These are phyloP conservation scores for Apantesis nais DNA, from an alignment of 2,888 invertebrate species.

Conservation along the genomic window DNA sequence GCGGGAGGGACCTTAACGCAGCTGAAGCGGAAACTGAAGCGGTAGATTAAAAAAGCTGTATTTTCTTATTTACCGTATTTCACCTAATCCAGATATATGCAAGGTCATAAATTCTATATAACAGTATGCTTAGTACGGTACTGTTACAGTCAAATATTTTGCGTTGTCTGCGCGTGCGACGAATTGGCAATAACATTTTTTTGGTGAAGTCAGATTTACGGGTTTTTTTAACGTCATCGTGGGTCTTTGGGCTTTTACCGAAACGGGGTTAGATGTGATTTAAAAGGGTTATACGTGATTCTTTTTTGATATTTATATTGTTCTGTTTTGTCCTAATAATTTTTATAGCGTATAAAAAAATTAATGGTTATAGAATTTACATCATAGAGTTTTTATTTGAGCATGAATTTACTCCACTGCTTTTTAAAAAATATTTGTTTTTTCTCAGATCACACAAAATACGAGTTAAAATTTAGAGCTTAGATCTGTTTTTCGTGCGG, in stretches of 20 bases:
- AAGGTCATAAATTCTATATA: conserved; percentile 34
- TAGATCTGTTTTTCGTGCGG: too few species aligned
- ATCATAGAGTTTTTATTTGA: too few species aligned
- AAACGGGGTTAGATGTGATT: conserved; percentile 5
- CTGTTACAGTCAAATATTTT: conserved; percentile 31
- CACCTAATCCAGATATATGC: conserved; percentile 40
- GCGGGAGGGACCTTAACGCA: too few species aligned
- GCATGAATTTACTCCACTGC: too few species aligned
- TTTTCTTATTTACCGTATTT: conserved; percentile 16
- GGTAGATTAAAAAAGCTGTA: neutral
- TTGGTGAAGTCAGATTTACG: conserved; percentile 40
- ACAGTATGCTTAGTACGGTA: conserved; percentile 36
- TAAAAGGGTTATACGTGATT: conserved; percentile 7
- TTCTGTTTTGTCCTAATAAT: neutral
- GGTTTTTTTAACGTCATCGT: conserved; percentile 29
- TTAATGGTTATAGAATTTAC: too few species aligned
- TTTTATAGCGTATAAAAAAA: neutral
- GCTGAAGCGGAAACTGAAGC: too few species aligned
- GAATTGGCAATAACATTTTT: conserved; percentile 27
- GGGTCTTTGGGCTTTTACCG: conserved; percentile 2
- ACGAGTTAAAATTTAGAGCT: too few species aligned
- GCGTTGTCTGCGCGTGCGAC: conserved; percentile 27
- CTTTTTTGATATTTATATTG: conserved; percentile 1
- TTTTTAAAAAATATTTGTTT: too few species aligned
- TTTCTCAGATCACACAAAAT: too few species aligned